Evolutionary conservation across 2,113 vertebrate species (phyloP).

Genomic region (Rhineura floridana): DNA sequence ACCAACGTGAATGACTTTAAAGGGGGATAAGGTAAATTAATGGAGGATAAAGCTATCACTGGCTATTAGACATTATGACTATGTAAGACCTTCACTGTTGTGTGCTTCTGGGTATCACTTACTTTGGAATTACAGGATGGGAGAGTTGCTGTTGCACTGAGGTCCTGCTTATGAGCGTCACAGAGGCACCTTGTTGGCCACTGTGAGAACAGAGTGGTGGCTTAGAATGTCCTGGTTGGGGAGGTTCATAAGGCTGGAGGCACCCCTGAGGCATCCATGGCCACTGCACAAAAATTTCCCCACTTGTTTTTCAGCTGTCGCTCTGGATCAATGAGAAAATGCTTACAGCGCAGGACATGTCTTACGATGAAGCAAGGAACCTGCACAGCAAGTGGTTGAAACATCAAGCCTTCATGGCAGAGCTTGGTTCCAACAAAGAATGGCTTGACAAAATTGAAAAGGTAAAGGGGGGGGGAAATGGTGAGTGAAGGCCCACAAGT

Average conservation of each 20-base stretch:
- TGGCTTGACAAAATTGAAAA: conserved; percentile 98
- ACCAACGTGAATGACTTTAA: too few species aligned
- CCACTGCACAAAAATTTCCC: background rate
- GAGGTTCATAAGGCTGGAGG: background rate
- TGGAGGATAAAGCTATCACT: too few species aligned
- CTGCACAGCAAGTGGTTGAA: conserved; percentile 97
- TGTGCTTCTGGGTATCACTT: too few species aligned
- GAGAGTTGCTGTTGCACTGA: too few species aligned
- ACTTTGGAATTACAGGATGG: too few species aligned
- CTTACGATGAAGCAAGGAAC: conserved; percentile 98
- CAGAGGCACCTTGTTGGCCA: too few species aligned
- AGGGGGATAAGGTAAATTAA: too few species aligned
- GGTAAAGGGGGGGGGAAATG: conserved; percentile 69
- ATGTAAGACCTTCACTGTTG: too few species aligned
- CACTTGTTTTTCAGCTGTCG: conserved; percentile 80
- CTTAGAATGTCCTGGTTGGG: too few species aligned
- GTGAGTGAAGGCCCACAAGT: background rate
- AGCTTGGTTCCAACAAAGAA: conserved; percentile 97
- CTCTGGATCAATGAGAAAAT: conserved; percentile 99
- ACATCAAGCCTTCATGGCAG: conserved; percentile 96
- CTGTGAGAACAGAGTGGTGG: too few species aligned
- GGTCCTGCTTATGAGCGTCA: too few species aligned
- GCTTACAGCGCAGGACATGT: conserved; percentile 98
- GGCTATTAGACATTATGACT: too few species aligned
- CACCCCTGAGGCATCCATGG: background rate